These are phyloP conservation scores for Mythimna loreyi DNA, from an alignment of 2,888 invertebrate genomes.

Conservation along the genomic window DNA sequence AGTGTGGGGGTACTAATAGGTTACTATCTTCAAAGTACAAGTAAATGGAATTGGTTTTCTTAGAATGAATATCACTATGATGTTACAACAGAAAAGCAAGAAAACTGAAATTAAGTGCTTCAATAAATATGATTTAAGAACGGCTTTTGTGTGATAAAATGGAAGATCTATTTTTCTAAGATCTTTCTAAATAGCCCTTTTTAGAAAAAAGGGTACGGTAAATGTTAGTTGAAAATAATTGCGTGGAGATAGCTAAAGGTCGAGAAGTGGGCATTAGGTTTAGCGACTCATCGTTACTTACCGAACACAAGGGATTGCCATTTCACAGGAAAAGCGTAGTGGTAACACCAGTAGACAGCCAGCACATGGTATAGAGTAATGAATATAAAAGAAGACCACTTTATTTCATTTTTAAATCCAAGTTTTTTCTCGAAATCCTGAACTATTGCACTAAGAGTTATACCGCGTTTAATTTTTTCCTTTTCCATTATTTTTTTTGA, in stretches of 20 bases:
- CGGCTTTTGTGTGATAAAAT: constrained; percentile 33
- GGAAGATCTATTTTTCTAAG: constrained; percentile 23
- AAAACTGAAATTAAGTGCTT: constrained; percentile 17
- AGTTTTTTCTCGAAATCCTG: constrained; percentile 80
- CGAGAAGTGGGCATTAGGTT: constrained; percentile 6
- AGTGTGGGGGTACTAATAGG: neutral
- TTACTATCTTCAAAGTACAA: neutral
- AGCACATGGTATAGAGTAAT: constrained; percentile 82
- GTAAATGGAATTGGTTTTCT: constrained; percentile 15
- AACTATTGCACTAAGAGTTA: constrained; percentile 76
- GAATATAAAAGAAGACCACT: constrained; percentile 82
- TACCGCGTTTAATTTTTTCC: constrained; percentile 64
- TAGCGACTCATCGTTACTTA: constrained; percentile 59
- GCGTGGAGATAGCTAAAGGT: constrained; percentile 4
- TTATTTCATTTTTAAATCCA: constrained; percentile 85
- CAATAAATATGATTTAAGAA: constrained; percentile 38
- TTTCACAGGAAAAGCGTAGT: constrained; percentile 83
- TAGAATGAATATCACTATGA: neutral
- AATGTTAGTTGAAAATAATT: constrained; percentile 14
- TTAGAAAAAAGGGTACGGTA: constrained; percentile 2
- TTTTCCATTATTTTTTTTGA: constrained; percentile 44
- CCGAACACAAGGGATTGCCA: constrained; percentile 85
- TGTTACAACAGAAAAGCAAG: constrained; percentile 1
- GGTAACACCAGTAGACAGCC: constrained; percentile 84
- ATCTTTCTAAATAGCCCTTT: constrained; percentile 28